Conservation (phyloP, 2,888 invertebrate genomes). For the Minunthozetes semirufus region DNA sequence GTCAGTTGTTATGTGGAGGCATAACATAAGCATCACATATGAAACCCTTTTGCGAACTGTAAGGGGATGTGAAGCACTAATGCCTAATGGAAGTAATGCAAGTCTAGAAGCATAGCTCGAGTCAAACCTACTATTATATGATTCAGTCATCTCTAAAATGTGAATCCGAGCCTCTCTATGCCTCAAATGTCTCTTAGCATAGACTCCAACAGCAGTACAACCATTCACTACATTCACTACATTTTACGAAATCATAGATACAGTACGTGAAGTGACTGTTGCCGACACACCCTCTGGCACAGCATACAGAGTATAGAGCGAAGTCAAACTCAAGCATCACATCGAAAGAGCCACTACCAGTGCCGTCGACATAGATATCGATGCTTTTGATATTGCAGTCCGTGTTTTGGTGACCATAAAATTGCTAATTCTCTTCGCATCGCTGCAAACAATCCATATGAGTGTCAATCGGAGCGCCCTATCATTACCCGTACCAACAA, state of each 20-base stretch:
- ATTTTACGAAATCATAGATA: constrained; percentile 27
- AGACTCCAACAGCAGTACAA: constrained; percentile 23
- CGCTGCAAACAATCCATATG: constrained; percentile 31
- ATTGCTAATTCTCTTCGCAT: constrained; percentile 30
- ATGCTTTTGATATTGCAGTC: constrained; percentile 7
- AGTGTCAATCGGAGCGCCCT: constrained; percentile 30
- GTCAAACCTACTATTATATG: constrained; percentile 32
- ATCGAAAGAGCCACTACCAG: neutral
- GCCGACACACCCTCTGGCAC: constrained; percentile 25
- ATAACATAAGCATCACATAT: constrained; percentile 14
- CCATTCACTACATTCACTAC: constrained; percentile 4
- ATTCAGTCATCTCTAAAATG: constrained; percentile 30
- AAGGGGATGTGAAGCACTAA: constrained; percentile 25
- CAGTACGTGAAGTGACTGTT: constrained; percentile 29
- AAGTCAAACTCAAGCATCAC: constrained; percentile 23
- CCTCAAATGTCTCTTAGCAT: constrained; percentile 30
- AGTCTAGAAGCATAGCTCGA: constrained; percentile 21
- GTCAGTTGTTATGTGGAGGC: neutral
- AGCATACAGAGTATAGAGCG: constrained; percentile 7
- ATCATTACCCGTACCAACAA: constrained; percentile 26
- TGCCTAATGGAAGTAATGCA: constrained; percentile 31
- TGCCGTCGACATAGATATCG: constrained; percentile 15
- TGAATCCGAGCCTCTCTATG: constrained; percentile 12
- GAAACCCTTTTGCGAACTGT: constrained; percentile 14
- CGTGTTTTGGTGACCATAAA: constrained; percentile 30